phyloP scores from a whole-genome alignment of 2,888 invertebrate species.

The Toxonevra muliebris region DNA sequence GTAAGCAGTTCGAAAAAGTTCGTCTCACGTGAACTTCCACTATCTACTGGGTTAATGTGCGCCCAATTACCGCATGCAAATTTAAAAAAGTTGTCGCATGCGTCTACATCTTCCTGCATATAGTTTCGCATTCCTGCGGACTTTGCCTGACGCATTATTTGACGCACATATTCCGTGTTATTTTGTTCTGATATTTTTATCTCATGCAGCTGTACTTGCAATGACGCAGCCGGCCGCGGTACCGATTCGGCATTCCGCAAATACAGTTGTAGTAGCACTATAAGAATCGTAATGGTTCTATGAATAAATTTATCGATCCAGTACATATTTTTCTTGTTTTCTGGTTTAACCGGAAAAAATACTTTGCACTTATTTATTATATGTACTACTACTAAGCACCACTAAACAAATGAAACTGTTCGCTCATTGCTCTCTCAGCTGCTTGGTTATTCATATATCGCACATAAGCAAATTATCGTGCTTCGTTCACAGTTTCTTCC shows the following conservation, averaged over 20 bases:
- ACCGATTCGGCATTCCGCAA: constrained; percentile 32
- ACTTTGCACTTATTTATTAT: too few species aligned
- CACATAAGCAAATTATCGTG: too few species aligned
- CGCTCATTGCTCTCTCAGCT: neutral
- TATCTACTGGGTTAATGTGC: constrained; percentile 53
- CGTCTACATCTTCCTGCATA: constrained; percentile 51
- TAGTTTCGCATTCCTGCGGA: constrained; percentile 56
- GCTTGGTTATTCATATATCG: too few species aligned
- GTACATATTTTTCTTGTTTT: neutral
- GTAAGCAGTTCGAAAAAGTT: constrained; percentile 49
- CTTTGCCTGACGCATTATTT: constrained; percentile 55
- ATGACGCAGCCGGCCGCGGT: constrained; percentile 38
- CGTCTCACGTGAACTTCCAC: constrained; percentile 47
- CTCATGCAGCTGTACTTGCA: constrained; percentile 45
- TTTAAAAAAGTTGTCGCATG: constrained; percentile 57
- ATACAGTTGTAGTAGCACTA: constrained; percentile 1
- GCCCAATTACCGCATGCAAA: constrained; percentile 60
- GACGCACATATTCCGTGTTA: constrained; percentile 50
- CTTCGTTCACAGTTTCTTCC: too few species aligned
- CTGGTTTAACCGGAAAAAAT: too few species aligned
- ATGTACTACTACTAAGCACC: constrained; percentile 30
- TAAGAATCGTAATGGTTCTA: constrained; percentile 1
- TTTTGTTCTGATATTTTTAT: constrained; percentile 51
- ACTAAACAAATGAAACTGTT: constrained; percentile 38
- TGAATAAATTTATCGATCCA: neutral